These are phyloP conservation scores for Pithys albifrons DNA, from an alignment of 2,113 vertebrate species.

Conservation along the genomic window DNA sequence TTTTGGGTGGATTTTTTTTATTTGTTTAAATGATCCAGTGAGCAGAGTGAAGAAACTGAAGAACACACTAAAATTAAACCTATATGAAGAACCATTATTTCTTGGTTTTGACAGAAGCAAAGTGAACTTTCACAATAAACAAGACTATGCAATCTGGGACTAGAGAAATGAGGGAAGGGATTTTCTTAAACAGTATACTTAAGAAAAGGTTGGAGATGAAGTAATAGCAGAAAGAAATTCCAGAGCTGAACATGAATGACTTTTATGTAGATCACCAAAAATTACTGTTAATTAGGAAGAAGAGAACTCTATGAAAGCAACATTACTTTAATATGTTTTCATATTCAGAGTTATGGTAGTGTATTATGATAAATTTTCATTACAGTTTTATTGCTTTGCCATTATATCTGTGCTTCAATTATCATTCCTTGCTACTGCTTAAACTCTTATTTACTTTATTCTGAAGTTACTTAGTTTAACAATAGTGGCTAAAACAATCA, in stretches of 20 bases:
- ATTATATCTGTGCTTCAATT: neutral
- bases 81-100: neutral
- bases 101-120: neutral
- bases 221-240: neutral
- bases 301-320: neutral
- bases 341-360: neutral
- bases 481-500: neutral
- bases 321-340: neutral
- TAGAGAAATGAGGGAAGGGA: neutral
- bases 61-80: neutral
- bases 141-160: neutral
- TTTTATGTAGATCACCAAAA: neutral
- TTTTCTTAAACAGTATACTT: neutral
- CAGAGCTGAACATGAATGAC: neutral
- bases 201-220: neutral
- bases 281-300: neutral
- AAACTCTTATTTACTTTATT: neutral
- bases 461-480: constrained; percentile 12
- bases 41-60: neutral
- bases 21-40: neutral
- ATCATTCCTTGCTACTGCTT: neutral
- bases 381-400: neutral
- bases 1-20: neutral
- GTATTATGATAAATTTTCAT: neutral
- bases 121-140: constrained; percentile 14